Evolutionary conservation across 2,888 invertebrate genomes (phyloP).

Genomic region (Caenorhabditis angaria): DNA sequence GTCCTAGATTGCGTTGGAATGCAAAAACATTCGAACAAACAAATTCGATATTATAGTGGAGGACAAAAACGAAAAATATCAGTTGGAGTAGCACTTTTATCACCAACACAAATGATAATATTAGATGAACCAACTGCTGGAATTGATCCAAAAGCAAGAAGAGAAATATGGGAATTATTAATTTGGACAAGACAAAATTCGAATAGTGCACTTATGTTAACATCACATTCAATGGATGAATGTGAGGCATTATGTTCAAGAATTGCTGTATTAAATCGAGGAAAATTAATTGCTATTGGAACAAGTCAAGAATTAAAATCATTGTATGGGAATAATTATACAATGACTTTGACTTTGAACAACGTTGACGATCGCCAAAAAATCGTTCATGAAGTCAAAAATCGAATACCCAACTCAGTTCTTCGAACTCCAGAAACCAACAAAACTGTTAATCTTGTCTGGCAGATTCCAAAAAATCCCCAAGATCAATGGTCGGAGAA

Average conservation of each 20-base stretch:
- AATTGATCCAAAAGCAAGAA: constrained; percentile 78
- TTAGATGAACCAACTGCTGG: constrained; percentile 75
- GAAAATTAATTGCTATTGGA: constrained; percentile 66
- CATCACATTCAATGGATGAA: constrained; percentile 66
- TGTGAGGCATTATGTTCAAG: constrained; percentile 68
- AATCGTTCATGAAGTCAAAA: constrained; percentile 18
- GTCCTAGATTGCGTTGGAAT: constrained; percentile 54
- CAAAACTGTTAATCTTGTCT: constrained; percentile 44
- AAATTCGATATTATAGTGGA: constrained; percentile 74
- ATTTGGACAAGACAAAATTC: constrained; percentile 45
- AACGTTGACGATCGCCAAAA: constrained; percentile 13
- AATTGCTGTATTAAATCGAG: constrained; percentile 69
- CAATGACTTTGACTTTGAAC: constrained; percentile 48
- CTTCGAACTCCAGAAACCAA: constrained; percentile 42
- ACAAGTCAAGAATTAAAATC: constrained; percentile 66
- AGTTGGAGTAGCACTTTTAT: constrained; percentile 82
- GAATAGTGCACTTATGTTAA: constrained; percentile 60
- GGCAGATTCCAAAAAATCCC: constrained; percentile 55
- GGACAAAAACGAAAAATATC: constrained; percentile 85
- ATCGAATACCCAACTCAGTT: constrained; percentile 20
- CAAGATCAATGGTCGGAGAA: constrained; percentile 58
- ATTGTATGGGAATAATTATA: constrained; percentile 60
- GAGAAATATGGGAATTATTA: constrained; percentile 75
- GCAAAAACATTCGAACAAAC: constrained; percentile 46
- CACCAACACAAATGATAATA: constrained; percentile 80